phyloP scores from a whole-genome alignment of 2,797 vertebrate genomes.

The Pangasius larnaudii region DNA sequence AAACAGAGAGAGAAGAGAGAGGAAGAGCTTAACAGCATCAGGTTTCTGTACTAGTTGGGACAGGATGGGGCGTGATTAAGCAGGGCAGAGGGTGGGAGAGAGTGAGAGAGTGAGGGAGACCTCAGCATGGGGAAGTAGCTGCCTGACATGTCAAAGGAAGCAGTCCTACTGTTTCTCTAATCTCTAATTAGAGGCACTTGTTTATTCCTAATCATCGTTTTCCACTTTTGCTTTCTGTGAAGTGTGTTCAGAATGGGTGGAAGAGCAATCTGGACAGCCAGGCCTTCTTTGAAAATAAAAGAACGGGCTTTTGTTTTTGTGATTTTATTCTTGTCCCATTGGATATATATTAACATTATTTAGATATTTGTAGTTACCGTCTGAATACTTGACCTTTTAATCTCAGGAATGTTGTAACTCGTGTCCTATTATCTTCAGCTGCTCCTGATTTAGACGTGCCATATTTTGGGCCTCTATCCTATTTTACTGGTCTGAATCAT shows the following conservation, averaged over 20 bases:
- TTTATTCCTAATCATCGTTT: conserved; percentile 23
- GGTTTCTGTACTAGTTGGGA: conserved; percentile 46
- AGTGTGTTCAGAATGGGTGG: neutral
- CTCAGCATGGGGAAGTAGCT: conserved; percentile 6
- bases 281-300: conserved; percentile 4
- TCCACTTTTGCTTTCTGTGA: conserved; percentile 30
- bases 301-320: neutral
- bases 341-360: neutral
- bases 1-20: conserved; percentile 14
- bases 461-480: conserved; percentile 25
- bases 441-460: neutral
- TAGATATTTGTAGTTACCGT: neutral
- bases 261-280: neutral
- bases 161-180: conserved; percentile 27
- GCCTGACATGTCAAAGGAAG: conserved; percentile 21
- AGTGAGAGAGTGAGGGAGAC: neutral
- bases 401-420: neutral
- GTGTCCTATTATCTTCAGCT: neutral
- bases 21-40: conserved; percentile 37
- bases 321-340: neutral
- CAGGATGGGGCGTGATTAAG: conserved; percentile 45
- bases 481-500: conserved; percentile 24
- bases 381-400: neutral
- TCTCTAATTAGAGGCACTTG: conserved; percentile 38
- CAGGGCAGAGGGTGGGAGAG: neutral